Conservation (phyloP, 30 jellyfish, hydroid and myxozoan genomes). For the Aurelia sp. region DNA sequence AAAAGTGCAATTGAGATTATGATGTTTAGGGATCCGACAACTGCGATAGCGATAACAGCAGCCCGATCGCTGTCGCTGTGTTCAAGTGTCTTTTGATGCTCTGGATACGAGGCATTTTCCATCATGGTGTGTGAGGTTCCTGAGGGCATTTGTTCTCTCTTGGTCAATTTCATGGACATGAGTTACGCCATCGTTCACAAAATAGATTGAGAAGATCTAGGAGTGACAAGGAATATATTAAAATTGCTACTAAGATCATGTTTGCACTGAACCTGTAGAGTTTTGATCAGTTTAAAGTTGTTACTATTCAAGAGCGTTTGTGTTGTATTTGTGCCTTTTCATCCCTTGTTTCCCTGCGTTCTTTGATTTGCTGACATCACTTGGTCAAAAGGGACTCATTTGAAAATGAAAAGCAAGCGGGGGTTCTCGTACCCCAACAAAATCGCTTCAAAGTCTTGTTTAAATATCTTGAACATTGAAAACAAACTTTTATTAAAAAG, state of each 20-base stretch:
- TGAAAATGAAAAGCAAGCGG: too few relatives aligned
- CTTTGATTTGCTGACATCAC: too few relatives aligned
- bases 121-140: neutral
- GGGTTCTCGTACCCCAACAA: too few relatives aligned
- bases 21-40: slow-evolving; percentile 49
- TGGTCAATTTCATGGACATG: slow-evolving; percentile 13
- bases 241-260: neutral
- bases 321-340: too few relatives aligned
- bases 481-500: too few relatives aligned
- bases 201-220: slow-evolving; percentile 55
- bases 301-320: too few relatives aligned
- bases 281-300: too few relatives aligned
- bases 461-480: too few relatives aligned
- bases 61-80: slow-evolving; percentile 3
- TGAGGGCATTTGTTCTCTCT: neutral
- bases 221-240: neutral
- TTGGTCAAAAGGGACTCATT: too few relatives aligned
- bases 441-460: too few relatives aligned
- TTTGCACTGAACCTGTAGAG: too few relatives aligned
- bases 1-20: slow-evolving; percentile 13
- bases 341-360: too few relatives aligned
- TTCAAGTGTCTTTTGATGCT: neutral
- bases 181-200: slow-evolving; percentile 56
- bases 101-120: neutral
- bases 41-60: slow-evolving; percentile 18